Conservation (phyloP, 2,797 vertebrate species). For the Alectoris magna region DNA sequence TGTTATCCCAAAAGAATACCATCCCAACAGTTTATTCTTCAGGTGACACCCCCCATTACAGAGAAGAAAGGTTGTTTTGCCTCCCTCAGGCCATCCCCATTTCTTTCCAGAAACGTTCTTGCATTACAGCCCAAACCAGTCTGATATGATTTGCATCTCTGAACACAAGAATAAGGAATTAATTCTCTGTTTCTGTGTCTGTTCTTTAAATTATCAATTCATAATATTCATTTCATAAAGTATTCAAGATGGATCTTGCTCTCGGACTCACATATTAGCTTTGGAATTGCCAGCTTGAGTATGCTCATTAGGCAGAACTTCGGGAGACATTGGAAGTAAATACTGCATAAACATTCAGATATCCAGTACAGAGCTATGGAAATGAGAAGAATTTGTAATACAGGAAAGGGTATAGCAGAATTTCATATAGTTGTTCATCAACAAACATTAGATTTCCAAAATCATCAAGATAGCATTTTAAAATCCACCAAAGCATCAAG, state of each 20-base stretch:
- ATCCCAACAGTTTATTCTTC: conserved; percentile 3
- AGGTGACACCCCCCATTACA: not conserved
- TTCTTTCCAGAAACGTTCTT: not conserved
- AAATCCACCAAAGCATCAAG: not conserved
- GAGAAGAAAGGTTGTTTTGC: not conserved
- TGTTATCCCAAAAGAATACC: not conserved
- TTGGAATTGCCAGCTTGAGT: not conserved
- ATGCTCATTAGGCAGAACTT: not conserved
- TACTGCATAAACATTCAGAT: not conserved
- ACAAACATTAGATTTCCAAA: not conserved
- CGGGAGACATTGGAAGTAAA: not conserved
- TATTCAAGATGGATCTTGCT: not conserved
- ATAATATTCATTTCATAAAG: not conserved
- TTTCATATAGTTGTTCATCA: not conserved
- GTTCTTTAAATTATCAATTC: conserved; percentile 33
- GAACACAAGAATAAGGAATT: not conserved
- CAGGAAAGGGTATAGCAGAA: not conserved
- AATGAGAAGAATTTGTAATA: not conserved
- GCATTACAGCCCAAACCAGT: conserved; percentile 44
- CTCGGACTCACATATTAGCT: not conserved
- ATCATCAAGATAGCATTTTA: not conserved
- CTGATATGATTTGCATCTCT: conserved; percentile 13
- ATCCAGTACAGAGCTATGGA: not conserved
- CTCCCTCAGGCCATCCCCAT: not conserved
- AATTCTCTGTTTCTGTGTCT: not conserved